A percentile compares a stretch with the other conserved stretches of the same genome.
Conservation (phyloP, 2,113 vertebrate genomes). For the Crypturellus undulatus region DNA sequence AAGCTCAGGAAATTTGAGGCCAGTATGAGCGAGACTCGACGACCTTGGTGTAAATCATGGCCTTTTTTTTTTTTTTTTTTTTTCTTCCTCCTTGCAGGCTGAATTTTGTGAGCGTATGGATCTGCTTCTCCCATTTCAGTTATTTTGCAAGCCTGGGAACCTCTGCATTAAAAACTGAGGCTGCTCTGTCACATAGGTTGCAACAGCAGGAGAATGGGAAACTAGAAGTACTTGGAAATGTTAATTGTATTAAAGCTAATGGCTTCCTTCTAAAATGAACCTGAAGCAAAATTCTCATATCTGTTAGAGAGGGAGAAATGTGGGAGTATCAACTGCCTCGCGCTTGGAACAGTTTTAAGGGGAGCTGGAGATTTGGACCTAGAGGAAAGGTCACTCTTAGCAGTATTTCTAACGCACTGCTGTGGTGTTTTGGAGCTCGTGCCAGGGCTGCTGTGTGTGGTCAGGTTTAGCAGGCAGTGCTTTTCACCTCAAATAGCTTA, state of each 20-base stretch:
- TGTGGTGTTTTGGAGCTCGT: background rate
- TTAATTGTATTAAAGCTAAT: constrained; percentile 30
- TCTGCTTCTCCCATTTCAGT: background rate
- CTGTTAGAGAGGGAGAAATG: background rate
- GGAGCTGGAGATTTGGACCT: background rate
- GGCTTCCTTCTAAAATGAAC: constrained; percentile 33
- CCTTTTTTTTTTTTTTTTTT: background rate
- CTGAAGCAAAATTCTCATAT: background rate
- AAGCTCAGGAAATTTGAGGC: background rate
- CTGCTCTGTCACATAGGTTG: constrained; percentile 2
- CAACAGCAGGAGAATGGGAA: background rate
- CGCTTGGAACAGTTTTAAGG: background rate
- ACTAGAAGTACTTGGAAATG: constrained; percentile 13
- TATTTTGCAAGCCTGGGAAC: background rate
- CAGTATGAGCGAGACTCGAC: background rate
- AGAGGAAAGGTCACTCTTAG: background rate
- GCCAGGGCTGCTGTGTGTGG: background rate
- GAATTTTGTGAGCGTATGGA: background rate
- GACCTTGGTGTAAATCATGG: background rate
- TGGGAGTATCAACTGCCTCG: background rate
- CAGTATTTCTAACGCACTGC: background rate
- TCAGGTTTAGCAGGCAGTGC: background rate
- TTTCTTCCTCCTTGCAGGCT: background rate
- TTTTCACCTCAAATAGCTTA: background rate
- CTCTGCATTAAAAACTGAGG: background rate